These are phyloP conservation scores for Sebastes steindachneri DNA, from an alignment of 2,797 vertebrate genomes.

Conservation along the genomic window DNA sequence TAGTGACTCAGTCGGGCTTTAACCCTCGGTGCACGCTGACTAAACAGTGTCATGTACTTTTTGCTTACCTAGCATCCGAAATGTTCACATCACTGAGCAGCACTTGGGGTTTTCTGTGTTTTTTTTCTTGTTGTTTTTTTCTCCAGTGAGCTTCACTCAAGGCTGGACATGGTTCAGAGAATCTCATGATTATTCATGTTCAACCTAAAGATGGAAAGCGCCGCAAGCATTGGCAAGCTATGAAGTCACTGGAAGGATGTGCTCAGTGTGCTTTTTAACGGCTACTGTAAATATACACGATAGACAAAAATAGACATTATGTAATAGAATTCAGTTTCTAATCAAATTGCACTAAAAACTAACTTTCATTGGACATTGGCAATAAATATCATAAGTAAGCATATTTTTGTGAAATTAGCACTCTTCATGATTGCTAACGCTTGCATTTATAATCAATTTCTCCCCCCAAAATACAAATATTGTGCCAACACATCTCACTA, in stretches of 20 bases:
- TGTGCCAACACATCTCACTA: slow-evolving; percentile 14
- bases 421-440: not conserved
- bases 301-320: not conserved
- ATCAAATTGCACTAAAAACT: not conserved
- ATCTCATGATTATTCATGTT: slow-evolving; percentile 44
- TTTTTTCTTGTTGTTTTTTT: not conserved
- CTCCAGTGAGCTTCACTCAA: slow-evolving; percentile 13
- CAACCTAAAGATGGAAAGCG: slow-evolving; percentile 27
- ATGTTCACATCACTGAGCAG: slow-evolving; percentile 36
- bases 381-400: not conserved
- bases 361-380: not conserved
- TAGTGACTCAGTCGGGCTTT: slow-evolving; percentile 63
- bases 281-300: not conserved
- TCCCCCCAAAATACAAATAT: not conserved
- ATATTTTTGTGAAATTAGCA: not conserved
- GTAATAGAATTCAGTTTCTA: not conserved
- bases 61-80: slow-evolving; percentile 26
- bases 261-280: not conserved
- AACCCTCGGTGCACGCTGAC: slow-evolving; percentile 48
- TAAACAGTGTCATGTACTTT: slow-evolving; percentile 39
- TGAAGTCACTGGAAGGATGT: slow-evolving; percentile 20
- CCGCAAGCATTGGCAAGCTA: slow-evolving; percentile 13
- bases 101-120: not conserved
- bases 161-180: slow-evolving; percentile 35
- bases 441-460: not conserved